phyloP scores from a whole-genome alignment of 1,140 invertebrate species.

The Meloidogyne chitwoodi region DNA sequence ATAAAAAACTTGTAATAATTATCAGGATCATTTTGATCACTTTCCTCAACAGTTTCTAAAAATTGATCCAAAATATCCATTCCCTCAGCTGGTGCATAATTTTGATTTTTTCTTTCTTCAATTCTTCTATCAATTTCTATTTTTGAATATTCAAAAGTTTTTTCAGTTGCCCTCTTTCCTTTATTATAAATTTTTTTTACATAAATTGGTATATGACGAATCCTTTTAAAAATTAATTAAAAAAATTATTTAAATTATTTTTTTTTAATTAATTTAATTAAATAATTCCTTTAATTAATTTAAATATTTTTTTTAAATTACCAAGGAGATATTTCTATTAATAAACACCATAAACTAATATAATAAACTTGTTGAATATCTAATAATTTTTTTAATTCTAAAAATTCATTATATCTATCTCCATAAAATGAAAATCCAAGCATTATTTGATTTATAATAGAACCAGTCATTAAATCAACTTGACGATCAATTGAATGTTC shows the following conservation, averaged over 20 bases:
- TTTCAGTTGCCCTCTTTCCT: neutral
- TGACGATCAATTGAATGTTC: conserved; percentile 15
- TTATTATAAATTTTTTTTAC: conserved; percentile 2
- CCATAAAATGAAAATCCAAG: conserved; percentile 18
- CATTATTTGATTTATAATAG: conserved; percentile 16
- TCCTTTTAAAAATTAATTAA: neutral
- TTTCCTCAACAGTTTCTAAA: neutral
- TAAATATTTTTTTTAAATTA: neutral
- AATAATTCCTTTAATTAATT: neutral
- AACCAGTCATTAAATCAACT: conserved; percentile 11
- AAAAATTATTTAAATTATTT: too few species aligned
- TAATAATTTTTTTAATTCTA: neutral
- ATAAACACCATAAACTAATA: neutral
- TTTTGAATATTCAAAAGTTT: conserved; percentile 2
- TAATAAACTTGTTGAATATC: conserved; percentile 16
- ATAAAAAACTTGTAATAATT: neutral
- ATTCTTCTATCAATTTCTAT: conserved; percentile 6
- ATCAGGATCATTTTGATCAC: neutral
- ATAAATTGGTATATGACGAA: conserved; percentile 12
- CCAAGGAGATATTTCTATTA: conserved; percentile 13
- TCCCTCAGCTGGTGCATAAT: neutral
- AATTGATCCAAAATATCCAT: conserved; percentile 20
- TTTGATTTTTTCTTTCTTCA: conserved; percentile 1
- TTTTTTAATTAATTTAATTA: too few species aligned
- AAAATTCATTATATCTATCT: neutral